Evolutionary conservation across 2,888 invertebrate species (phyloP).

Genomic region (Corbicula japonica): DNA sequence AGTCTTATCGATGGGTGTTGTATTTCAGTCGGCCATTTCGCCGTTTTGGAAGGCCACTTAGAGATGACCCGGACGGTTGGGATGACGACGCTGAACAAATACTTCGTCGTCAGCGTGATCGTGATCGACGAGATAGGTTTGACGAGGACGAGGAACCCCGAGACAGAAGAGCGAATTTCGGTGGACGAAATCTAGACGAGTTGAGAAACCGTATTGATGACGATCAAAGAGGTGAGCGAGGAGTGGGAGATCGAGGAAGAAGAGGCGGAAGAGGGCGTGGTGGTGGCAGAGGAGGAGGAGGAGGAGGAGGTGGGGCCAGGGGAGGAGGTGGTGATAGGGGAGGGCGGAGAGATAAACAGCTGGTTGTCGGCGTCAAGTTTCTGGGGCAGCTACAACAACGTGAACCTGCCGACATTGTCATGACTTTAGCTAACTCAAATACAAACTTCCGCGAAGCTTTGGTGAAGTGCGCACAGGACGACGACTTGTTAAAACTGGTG

Average conservation of each 20-base stretch:
- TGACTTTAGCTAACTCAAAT: conserved; percentile 40
- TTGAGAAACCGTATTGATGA: too few relatives aligned
- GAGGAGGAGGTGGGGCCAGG: not conserved
- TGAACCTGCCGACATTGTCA: conserved; percentile 36
- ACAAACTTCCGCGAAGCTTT: conserved; percentile 34
- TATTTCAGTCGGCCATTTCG: too few relatives aligned
- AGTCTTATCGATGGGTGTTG: too few relatives aligned
- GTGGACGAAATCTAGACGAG: too few relatives aligned
- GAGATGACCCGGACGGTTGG: too few relatives aligned
- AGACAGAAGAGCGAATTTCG: too few relatives aligned
- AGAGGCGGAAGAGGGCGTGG: not conserved
- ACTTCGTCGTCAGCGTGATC: too few relatives aligned
- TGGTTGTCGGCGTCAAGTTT: conserved; percentile 9
- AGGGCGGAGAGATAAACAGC: conserved; percentile 1
- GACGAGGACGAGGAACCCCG: too few relatives aligned
- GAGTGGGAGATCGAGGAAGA: not conserved
- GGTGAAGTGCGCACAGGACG: conserved; percentile 3
- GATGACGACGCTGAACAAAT: too few relatives aligned
- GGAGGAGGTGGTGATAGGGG: not conserved
- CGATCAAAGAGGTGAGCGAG: not conserved
- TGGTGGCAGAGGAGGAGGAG: not conserved
- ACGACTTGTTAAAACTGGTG: conserved; percentile 24
- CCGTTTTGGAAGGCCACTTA: too few relatives aligned
- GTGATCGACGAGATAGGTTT: too few relatives aligned
- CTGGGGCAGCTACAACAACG: conserved; percentile 28